phyloP scores from a whole-genome alignment of 2,888 invertebrate species.

The Heteromyza rotundicornis region DNA sequence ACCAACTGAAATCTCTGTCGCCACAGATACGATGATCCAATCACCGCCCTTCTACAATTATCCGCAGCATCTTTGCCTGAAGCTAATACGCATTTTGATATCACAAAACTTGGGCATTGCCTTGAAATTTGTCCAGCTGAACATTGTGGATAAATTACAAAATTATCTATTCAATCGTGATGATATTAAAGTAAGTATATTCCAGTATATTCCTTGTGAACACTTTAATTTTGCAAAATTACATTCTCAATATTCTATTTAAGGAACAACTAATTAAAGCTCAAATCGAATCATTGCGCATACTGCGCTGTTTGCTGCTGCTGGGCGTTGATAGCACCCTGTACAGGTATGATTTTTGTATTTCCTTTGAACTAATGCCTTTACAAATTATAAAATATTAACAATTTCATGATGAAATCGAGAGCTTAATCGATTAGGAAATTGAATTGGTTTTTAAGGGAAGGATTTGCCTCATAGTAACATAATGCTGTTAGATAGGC shows the following conservation, averaged over 20 bases:
- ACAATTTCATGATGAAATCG: background rate
- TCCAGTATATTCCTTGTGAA: background rate
- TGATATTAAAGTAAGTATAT: constrained; percentile 50
- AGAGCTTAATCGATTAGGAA: constrained; percentile 29
- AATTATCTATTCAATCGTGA: constrained; percentile 53
- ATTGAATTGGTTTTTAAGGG: constrained; percentile 21
- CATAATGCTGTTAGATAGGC: constrained; percentile 52
- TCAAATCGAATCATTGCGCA: constrained; percentile 68
- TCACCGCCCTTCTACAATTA: constrained; percentile 66
- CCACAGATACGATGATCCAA: constrained; percentile 31
- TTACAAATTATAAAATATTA: background rate
- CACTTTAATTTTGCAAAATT: constrained; percentile 2
- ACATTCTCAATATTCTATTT: constrained; percentile 13
- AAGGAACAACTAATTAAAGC: constrained; percentile 61
- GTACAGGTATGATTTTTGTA: constrained; percentile 49
- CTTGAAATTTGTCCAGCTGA: constrained; percentile 42
- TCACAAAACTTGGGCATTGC: constrained; percentile 64
- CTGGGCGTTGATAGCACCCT: constrained; percentile 48
- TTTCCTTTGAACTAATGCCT: background rate
- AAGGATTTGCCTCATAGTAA: constrained; percentile 49
- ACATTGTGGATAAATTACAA: constrained; percentile 46
- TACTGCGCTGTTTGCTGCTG: constrained; percentile 52
- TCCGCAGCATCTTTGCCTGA: constrained; percentile 75
- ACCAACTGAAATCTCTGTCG: constrained; percentile 44
- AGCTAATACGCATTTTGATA: constrained; percentile 75